Evolutionary conservation across 2,888 invertebrate species (phyloP).

Genomic region (Perizoma flavofasciatum): DNA sequence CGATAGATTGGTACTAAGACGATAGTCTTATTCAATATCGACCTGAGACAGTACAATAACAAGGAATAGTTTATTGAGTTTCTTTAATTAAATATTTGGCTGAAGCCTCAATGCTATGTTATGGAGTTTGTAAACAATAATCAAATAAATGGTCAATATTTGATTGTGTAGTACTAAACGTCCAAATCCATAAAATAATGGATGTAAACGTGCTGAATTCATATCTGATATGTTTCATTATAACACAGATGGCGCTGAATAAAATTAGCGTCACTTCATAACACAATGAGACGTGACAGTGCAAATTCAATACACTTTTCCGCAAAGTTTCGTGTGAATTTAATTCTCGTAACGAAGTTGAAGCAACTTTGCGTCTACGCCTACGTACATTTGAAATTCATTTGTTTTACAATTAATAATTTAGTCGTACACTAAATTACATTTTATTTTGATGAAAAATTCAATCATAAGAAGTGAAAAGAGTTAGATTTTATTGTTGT

Average conservation of each 20-base stretch:
- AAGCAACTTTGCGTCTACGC: constrained; percentile 54
- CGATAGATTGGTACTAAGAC: constrained; percentile 62
- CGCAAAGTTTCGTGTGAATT: constrained; percentile 69
- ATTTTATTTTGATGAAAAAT: background rate
- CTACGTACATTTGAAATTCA: constrained; percentile 47
- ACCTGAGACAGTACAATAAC: constrained; percentile 59
- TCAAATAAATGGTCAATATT: constrained; percentile 19
- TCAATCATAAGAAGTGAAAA: background rate
- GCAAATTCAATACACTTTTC: constrained; percentile 66
- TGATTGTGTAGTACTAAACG: constrained; percentile 6
- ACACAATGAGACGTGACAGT: constrained; percentile 68
- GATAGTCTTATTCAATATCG: constrained; percentile 67
- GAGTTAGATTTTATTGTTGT: too few species aligned
- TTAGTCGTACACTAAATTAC: background rate
- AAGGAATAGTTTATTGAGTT: constrained; percentile 51
- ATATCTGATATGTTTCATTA: constrained; percentile 63
- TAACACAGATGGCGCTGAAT: constrained; percentile 64
- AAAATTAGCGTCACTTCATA: constrained; percentile 66
- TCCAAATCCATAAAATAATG: constrained; percentile 15
- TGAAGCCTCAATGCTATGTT: constrained; percentile 43
- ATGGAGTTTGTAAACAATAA: constrained; percentile 28
- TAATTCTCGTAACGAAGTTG: constrained; percentile 63
- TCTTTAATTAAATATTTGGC: constrained; percentile 51
- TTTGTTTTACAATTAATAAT: constrained; percentile 22
- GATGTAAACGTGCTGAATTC: constrained; percentile 49